phyloP scores from a whole-genome alignment of 2,113 vertebrate species.

The Marmota monax region DNA sequence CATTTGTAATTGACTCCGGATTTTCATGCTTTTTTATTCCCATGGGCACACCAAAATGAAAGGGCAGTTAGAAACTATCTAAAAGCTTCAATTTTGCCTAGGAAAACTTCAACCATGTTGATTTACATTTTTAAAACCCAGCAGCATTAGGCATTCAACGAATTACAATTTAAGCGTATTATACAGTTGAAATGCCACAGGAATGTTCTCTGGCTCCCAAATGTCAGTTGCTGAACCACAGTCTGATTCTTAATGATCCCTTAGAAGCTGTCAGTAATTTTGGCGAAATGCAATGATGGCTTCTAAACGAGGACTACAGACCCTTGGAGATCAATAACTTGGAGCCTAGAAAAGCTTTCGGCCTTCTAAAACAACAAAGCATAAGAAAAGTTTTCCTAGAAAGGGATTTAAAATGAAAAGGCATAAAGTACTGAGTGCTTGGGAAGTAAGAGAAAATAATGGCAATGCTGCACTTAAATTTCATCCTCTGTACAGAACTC shows the following conservation, averaged over 20 bases:
- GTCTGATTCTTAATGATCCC: conserved; percentile 54
- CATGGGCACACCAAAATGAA: conserved; percentile 25
- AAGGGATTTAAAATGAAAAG: neutral
- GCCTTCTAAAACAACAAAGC: neutral
- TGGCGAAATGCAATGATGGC: neutral
- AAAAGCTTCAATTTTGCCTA: conserved; percentile 31
- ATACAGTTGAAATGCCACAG: conserved; percentile 60
- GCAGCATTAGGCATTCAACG: conserved; percentile 18
- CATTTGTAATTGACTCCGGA: conserved; percentile 48
- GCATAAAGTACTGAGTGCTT: neutral
- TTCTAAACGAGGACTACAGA: conserved; percentile 47
- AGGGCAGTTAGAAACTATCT: conserved; percentile 49
- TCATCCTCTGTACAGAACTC: neutral
- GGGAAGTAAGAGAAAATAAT: neutral
- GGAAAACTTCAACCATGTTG: conserved; percentile 46
- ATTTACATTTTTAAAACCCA: conserved; percentile 57
- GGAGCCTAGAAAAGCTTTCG: neutral
- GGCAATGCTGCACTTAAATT: neutral
- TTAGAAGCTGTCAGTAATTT: conserved; percentile 63
- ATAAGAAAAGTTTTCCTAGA: neutral
- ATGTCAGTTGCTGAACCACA: conserved; percentile 53
- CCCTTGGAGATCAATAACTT: neutral
- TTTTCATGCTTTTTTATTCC: conserved; percentile 42
- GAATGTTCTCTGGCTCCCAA: conserved; percentile 59
- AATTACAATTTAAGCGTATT: conserved; percentile 40